A percentile compares a stretch with the other conserved stretches of the same genome.
Evolutionary conservation across 2,888 invertebrate species (phyloP).

Genomic region (Hemicrepidius hirtus): DNA sequence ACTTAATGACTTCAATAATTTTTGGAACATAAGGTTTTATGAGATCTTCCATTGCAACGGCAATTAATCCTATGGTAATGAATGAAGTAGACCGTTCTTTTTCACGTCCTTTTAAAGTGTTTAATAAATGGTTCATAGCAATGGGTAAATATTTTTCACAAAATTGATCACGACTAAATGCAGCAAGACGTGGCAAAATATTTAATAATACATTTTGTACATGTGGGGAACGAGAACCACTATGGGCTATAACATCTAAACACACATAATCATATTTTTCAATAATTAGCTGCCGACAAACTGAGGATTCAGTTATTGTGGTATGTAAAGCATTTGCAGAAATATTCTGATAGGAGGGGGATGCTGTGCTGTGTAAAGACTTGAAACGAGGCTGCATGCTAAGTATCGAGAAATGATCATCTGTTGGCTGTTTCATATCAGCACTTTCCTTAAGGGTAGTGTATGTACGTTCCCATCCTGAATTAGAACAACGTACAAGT

Average conservation of each 20-base stretch:
- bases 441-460: slow-evolving; percentile 78
- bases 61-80: slow-evolving; percentile 91
- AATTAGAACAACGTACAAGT: slow-evolving; percentile 91
- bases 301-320: slow-evolving; percentile 88
- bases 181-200: slow-evolving; percentile 92
- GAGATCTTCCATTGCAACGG: slow-evolving; percentile 89
- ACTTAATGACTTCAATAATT: slow-evolving; percentile 82
- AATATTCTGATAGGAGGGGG: slow-evolving; percentile 69
- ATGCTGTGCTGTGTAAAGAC: slow-evolving; percentile 69
- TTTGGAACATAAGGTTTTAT: slow-evolving; percentile 87
- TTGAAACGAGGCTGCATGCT: slow-evolving; percentile 70
- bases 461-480: slow-evolving; percentile 89
- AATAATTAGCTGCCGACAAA: slow-evolving; percentile 86
- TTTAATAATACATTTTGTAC: slow-evolving; percentile 92
- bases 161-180: slow-evolving; percentile 91
- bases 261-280: slow-evolving; percentile 90
- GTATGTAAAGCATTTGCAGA: slow-evolving; percentile 74
- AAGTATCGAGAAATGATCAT: slow-evolving; percentile 65
- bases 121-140: slow-evolving; percentile 86
- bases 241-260: slow-evolving; percentile 85
- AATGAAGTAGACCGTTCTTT: slow-evolving; percentile 92
- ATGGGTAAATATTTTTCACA: slow-evolving; percentile 82
- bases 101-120: slow-evolving; percentile 85
- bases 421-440: slow-evolving; percentile 64
- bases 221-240: slow-evolving; percentile 80